These are phyloP conservation scores for Halocaridina rubra DNA, from an alignment of 2,888 invertebrate genomes.

Conservation along the genomic window DNA sequence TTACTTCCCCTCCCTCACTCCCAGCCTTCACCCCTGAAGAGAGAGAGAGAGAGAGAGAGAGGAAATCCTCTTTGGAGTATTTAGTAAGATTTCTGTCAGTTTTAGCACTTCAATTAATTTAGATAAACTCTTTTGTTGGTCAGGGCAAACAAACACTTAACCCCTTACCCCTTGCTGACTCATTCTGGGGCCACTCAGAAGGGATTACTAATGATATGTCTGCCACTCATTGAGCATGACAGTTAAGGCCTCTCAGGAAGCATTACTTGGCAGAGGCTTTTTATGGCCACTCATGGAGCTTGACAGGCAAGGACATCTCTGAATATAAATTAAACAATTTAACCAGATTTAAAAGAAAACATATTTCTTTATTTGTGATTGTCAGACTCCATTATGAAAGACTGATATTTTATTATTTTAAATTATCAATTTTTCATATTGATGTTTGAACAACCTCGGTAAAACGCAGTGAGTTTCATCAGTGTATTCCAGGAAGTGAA, in stretches of 20 bases:
- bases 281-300: neutral
- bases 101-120: slow-evolving; percentile 39
- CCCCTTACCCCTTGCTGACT: slow-evolving; percentile 17
- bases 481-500: no score
- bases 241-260: slow-evolving; percentile 4
- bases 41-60: no score
- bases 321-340: no score
- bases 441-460: no score
- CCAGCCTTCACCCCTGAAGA: no score
- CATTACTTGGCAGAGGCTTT: neutral
- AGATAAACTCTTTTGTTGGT: slow-evolving; percentile 33
- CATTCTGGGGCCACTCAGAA: slow-evolving; percentile 21
- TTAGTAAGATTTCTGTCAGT: slow-evolving; percentile 22
- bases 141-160: slow-evolving; percentile 28
- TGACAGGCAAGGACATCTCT: neutral
- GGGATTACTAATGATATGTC: neutral
- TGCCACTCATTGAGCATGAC: slow-evolving; percentile 22
- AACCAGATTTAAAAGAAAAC: no score
- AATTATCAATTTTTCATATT: no score
- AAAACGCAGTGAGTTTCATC: no score
- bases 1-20: neutral
- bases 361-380: no score
- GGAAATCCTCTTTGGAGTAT: neutral
- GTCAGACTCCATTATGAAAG: no score
- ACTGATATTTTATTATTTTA: no score